Evolutionary conservation across 2,797 vertebrate genomes (phyloP).

Genomic region (Micromesistius poutassou): DNA sequence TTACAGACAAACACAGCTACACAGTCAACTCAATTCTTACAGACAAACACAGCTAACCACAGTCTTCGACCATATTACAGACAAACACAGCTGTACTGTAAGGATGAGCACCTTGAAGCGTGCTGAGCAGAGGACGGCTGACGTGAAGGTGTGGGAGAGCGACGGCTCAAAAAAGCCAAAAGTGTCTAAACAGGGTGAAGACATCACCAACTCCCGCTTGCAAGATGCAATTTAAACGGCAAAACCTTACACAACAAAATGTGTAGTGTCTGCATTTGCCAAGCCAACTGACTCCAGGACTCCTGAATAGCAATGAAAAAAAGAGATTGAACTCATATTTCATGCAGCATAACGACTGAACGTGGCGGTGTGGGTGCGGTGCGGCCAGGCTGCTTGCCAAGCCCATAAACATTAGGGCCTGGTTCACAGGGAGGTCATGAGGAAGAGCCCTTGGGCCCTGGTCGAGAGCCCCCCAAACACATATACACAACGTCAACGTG

Average conservation of each 20-base stretch:
- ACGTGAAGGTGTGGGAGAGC: no score
- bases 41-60: no score
- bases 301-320: slow-evolving; percentile 52
- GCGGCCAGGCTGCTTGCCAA: slow-evolving; percentile 30
- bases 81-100: no score
- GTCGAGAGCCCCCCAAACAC: slow-evolving; percentile 44
- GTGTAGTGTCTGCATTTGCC: not conserved
- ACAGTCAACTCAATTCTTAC: no score
- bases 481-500: slow-evolving; percentile 50
- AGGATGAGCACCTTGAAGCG: no score
- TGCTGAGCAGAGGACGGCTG: no score
- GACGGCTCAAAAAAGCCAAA: no score
- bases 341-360: slow-evolving; percentile 58
- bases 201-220: no score
- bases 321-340: slow-evolving; percentile 49
- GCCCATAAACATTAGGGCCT: slow-evolving; percentile 55
- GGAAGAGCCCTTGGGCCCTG: slow-evolving; percentile 40
- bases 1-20: no score
- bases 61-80: no score
- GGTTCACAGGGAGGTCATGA: slow-evolving; percentile 69
- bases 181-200: no score
- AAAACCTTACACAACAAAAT: not conserved
- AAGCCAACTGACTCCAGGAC: slow-evolving; percentile 16
- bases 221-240: no score
- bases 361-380: slow-evolving; percentile 62